phyloP scores from a whole-genome alignment of 2,888 invertebrate genomes.

The Amorpha juglandis region DNA sequence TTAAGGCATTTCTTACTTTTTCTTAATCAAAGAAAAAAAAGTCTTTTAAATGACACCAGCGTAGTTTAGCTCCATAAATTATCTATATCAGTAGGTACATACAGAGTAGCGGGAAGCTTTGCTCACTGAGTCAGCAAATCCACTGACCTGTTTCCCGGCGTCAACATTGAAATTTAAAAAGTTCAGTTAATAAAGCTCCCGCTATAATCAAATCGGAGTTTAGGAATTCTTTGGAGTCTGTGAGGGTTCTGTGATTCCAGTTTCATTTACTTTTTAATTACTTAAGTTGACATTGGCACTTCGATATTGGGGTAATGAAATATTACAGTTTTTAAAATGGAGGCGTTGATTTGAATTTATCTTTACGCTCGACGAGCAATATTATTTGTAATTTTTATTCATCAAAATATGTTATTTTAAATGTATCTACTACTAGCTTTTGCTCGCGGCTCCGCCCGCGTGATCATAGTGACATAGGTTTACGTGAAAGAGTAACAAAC shows the following conservation, averaged over 20 bases:
- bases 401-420: not conserved
- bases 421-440: too few species aligned
- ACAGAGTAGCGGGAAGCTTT: conserved; percentile 36
- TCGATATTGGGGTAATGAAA: conserved; percentile 29
- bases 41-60: too few species aligned
- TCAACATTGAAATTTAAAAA: conserved; percentile 52
- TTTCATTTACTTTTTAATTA: conserved; percentile 61
- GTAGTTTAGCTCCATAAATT: not conserved
- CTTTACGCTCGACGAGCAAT: not conserved
- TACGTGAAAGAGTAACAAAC: too few species aligned
- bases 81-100: not conserved
- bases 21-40: too few species aligned
- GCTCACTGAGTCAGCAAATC: conserved; percentile 56
- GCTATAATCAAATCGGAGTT: conserved; percentile 64
- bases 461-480: too few species aligned
- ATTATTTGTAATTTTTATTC: not conserved
- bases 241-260: conserved; percentile 50
- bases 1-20: too few species aligned
- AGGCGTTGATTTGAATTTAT: conserved; percentile 12
- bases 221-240: conserved; percentile 50
- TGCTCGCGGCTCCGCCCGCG: too few species aligned
- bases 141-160: conserved; percentile 59
- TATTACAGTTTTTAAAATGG: conserved; percentile 29
- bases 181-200: conserved; percentile 66
- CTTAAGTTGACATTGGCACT: conserved; percentile 56